These are phyloP conservation scores for Pilophorus perplexus DNA, from an alignment of 2,888 invertebrate species.

Conservation along the genomic window DNA sequence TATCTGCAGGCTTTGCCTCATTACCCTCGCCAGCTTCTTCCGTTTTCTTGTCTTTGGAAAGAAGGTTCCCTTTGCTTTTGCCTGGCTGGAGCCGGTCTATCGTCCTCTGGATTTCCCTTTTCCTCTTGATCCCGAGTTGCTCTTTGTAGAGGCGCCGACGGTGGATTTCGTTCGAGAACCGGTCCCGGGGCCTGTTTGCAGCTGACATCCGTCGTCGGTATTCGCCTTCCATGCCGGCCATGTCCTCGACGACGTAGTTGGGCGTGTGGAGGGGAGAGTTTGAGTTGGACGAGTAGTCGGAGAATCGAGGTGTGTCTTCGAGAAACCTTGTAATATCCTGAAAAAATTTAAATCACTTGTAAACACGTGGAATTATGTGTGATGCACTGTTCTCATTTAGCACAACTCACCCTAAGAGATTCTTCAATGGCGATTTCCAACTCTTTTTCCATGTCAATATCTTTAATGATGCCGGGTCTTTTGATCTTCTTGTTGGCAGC, in stretches of 20 bases:
- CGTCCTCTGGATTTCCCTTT: conserved; percentile 73
- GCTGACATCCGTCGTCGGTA: conserved; percentile 49
- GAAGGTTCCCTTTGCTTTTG: conserved; percentile 81
- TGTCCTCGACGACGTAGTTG: conserved; percentile 59
- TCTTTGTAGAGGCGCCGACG: conserved; percentile 51
- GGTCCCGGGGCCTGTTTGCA: conserved; percentile 47
- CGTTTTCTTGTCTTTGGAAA: conserved; percentile 58
- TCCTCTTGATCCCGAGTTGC: conserved; percentile 56
- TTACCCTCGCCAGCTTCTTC: conserved; percentile 10
- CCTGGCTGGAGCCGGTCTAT: conserved; percentile 82
- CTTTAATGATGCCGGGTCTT: conserved; percentile 56
- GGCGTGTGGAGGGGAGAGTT: conserved; percentile 71
- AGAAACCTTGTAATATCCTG: conserved; percentile 86
- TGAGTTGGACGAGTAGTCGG: conserved; percentile 72
- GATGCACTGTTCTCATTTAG: too few species aligned
- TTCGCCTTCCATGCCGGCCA: conserved; percentile 54
- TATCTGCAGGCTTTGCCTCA: conserved; percentile 40
- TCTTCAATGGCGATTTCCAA: conserved; percentile 70
- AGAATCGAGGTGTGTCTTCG: conserved; percentile 75
- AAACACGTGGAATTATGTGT: too few species aligned
- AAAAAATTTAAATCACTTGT: conserved; percentile 34
- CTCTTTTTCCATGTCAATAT: conserved; percentile 64
- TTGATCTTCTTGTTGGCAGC: conserved; percentile 54
- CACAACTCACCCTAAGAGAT: conserved; percentile 59
- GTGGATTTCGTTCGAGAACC: conserved; percentile 52